These are phyloP conservation scores for Patiria pectinifera DNA, from an alignment of 53 echinoderm and acorn worm species.

Conservation along the genomic window DNA sequence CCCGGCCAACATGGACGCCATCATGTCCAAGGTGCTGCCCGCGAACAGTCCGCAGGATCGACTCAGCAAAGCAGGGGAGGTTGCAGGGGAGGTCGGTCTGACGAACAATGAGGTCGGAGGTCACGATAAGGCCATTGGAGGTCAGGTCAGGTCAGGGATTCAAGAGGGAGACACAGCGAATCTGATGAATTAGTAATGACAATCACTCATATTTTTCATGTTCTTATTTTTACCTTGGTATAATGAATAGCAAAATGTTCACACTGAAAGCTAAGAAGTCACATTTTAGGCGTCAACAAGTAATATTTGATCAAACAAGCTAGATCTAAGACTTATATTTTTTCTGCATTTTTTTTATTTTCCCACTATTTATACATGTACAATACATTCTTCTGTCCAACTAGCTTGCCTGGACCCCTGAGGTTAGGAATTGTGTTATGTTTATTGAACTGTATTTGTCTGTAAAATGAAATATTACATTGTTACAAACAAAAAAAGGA, in stretches of 20 bases:
- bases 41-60: neutral
- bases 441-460: too few species aligned
- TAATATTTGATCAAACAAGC: too few species aligned
- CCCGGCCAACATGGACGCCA: conserved; percentile 66
- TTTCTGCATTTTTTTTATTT: too few species aligned
- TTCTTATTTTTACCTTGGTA: neutral
- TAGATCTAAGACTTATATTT: too few species aligned
- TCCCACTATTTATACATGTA: too few species aligned
- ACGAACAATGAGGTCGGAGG: neutral
- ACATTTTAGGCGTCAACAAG: too few species aligned
- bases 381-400: too few species aligned
- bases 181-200: neutral
- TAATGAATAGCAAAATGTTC: neutral
- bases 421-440: too few species aligned
- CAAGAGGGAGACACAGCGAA: neutral
- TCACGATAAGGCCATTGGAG: neutral
- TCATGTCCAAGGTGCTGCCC: conserved; percentile 12
- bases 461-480: too few species aligned
- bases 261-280: too few species aligned
- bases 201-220: neutral
- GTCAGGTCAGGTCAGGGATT: neutral
- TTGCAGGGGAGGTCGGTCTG: neutral
- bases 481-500: too few species aligned
- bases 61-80: neutral
- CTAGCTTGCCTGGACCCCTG: too few species aligned